Evolutionary conservation across 2,888 invertebrate species (phyloP).

Genomic region (Aspidiotus rigidus): DNA sequence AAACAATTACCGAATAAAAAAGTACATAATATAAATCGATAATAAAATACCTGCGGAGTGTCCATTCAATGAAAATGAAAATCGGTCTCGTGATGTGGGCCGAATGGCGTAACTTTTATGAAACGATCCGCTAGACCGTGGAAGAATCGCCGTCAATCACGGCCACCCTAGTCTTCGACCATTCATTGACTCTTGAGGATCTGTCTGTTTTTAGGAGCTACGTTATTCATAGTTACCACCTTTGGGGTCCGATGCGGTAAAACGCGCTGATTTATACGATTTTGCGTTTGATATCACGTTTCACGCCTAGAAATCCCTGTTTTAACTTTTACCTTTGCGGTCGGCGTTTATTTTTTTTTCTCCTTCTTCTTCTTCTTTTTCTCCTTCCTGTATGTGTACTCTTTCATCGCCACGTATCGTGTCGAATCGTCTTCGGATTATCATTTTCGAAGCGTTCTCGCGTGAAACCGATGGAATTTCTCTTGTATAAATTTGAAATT

Average conservation of each 20-base stretch:
- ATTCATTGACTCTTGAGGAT: background rate
- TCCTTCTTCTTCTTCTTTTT: background rate
- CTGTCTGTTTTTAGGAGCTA: background rate
- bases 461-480: background rate
- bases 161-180: background rate
- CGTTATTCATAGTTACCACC: background rate
- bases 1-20: background rate
- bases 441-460: background rate
- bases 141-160: constrained; percentile 1
- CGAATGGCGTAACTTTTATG: background rate
- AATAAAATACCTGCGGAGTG: background rate
- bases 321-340: constrained; percentile 2
- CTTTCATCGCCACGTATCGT: constrained; percentile 2
- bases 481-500: background rate
- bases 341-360: constrained; percentile 1
- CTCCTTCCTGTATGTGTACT: background rate
- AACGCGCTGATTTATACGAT: background rate
- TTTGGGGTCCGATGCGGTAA: background rate
- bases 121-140: background rate
- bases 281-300: background rate
- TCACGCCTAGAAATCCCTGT: background rate
- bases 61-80: background rate
- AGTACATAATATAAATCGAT: background rate
- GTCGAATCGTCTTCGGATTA: constrained; percentile 3
- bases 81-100: constrained; percentile 2